A percentile compares a stretch with the other conserved stretches of the same genome.
Evolutionary conservation across 2,797 vertebrate genomes (phyloP).

Genomic region (Champsocephalus gunnari): DNA sequence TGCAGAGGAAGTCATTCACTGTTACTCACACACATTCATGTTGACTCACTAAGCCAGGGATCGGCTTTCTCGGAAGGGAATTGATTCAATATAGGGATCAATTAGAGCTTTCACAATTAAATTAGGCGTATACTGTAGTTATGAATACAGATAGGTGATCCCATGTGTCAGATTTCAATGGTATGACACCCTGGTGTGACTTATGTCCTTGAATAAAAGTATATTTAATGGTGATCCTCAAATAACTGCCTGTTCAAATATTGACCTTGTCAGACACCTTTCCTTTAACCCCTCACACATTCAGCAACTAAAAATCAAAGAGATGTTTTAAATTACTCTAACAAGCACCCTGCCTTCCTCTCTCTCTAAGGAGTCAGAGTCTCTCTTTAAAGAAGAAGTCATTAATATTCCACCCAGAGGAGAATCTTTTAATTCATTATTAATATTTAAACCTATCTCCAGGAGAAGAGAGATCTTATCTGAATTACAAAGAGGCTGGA

Average conservation of each 20-base stretch:
- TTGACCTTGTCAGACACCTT: conserved; percentile 35
- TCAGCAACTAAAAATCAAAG: conserved; percentile 54
- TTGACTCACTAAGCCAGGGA: conserved; percentile 41
- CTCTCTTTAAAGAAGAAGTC: conserved; percentile 63
- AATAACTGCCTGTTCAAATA: conserved; percentile 34
- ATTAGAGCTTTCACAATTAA: conserved; percentile 50
- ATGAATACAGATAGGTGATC: conserved; percentile 50
- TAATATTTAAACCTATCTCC: conserved; percentile 75
- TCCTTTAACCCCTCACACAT: conserved; percentile 43
- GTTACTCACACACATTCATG: conserved; percentile 44
- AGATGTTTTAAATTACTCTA: conserved; percentile 53
- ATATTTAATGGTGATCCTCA: conserved; percentile 24
- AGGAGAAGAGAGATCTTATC: conserved; percentile 64
- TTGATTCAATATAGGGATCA: conserved; percentile 55
- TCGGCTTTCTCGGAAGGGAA: conserved; percentile 61
- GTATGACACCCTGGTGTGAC: background rate
- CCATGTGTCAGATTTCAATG: conserved; percentile 36
- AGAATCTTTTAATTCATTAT: conserved; percentile 79
- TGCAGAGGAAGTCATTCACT: conserved; percentile 42
- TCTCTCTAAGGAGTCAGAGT: conserved; percentile 50
- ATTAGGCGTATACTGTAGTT: conserved; percentile 25
- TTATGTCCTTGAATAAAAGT: conserved; percentile 22
- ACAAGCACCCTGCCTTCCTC: conserved; percentile 48
- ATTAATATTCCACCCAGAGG: conserved; percentile 80
- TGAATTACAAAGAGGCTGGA: conserved; percentile 77